A percentile compares a stretch with the other conserved stretches of the same genome.
These are phyloP conservation scores for Pomatorhinus ruficollis DNA, from an alignment of 2,113 vertebrate species.

Conservation along the genomic window DNA sequence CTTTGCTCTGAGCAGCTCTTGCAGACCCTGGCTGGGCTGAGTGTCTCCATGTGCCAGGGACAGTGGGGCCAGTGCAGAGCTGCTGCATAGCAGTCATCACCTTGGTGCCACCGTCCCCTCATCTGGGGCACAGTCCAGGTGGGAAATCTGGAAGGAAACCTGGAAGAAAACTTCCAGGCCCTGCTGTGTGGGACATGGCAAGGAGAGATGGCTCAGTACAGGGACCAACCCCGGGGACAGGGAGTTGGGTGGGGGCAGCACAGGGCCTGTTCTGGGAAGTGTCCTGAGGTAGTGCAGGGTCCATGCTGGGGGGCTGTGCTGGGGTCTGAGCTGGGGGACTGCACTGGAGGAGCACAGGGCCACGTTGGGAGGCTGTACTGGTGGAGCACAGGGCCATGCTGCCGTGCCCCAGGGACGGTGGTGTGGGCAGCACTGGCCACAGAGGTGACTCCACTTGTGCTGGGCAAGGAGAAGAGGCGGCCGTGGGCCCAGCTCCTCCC, in stretches of 20 bases:
- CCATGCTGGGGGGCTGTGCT: neutral
- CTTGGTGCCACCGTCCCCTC: neutral
- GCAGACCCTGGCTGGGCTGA: neutral
- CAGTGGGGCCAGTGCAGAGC: neutral
- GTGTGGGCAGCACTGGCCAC: neutral
- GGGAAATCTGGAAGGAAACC: neutral
- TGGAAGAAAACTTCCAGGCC: too few relatives aligned
- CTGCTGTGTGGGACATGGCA: neutral
- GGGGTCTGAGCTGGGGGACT: neutral
- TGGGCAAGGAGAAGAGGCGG: neutral
- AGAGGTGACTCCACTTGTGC: neutral
- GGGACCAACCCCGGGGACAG: neutral
- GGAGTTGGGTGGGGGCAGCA: too few relatives aligned
- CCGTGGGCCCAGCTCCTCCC: constrained; percentile 28
- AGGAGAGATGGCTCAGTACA: neutral
- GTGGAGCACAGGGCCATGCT: too few relatives aligned
- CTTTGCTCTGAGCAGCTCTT: neutral
- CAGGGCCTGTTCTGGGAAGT: neutral
- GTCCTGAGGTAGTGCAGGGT: neutral
- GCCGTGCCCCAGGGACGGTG: fast-evolving
- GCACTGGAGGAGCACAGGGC: too few relatives aligned
- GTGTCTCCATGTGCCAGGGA: fast-evolving
- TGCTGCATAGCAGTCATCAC: neutral
- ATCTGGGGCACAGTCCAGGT: neutral
- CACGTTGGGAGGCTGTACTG: too few relatives aligned